A percentile compares a stretch with the other conserved stretches of the same genome.
Evolutionary conservation across 2,888 invertebrate species (phyloP).

Genomic region (Orthosia gothica): DNA sequence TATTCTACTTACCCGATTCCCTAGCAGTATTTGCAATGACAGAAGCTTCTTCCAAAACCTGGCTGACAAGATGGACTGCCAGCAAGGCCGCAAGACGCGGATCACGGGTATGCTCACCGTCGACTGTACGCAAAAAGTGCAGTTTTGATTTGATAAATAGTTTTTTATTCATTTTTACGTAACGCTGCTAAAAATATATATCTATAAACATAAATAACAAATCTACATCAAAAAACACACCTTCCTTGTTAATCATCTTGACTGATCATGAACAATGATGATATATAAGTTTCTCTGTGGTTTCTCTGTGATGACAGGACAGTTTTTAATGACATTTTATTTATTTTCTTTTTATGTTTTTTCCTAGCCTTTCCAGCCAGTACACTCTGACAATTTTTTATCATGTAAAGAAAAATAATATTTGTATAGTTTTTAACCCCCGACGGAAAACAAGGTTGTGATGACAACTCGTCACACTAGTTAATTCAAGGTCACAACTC

Average conservation of each 20-base stretch:
- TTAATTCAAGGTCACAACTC: too few relatives aligned
- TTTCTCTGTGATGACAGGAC: too few relatives aligned
- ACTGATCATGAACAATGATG: not conserved
- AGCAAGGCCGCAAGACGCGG: conserved; percentile 76
- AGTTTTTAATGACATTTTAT: conserved; percentile 19
- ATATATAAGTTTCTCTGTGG: too few relatives aligned
- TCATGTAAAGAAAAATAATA: too few relatives aligned
- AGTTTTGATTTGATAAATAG: conserved; percentile 31
- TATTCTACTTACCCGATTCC: conserved; percentile 62
- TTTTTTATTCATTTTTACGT: conserved; percentile 3
- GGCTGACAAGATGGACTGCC: conserved; percentile 84
- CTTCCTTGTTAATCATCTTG: conserved; percentile 80
- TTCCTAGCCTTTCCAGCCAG: conserved; percentile 9
- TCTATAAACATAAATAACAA: conserved; percentile 52
- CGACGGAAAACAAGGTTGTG: too few relatives aligned
- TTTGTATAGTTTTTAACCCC: too few relatives aligned
- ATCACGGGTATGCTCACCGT: conserved; percentile 70
- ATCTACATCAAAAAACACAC: conserved; percentile 69
- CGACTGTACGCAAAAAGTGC: conserved; percentile 68
- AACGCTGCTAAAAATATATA: conserved; percentile 56
- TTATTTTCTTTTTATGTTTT: conserved; percentile 1
- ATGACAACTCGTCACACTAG: too few relatives aligned
- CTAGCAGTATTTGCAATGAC: conserved; percentile 80
- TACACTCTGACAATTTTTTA: too few relatives aligned
- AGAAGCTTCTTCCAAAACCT: conserved; percentile 86